Conservation (phyloP, 2,113 vertebrate genomes). For the Grantiella picta region DNA sequence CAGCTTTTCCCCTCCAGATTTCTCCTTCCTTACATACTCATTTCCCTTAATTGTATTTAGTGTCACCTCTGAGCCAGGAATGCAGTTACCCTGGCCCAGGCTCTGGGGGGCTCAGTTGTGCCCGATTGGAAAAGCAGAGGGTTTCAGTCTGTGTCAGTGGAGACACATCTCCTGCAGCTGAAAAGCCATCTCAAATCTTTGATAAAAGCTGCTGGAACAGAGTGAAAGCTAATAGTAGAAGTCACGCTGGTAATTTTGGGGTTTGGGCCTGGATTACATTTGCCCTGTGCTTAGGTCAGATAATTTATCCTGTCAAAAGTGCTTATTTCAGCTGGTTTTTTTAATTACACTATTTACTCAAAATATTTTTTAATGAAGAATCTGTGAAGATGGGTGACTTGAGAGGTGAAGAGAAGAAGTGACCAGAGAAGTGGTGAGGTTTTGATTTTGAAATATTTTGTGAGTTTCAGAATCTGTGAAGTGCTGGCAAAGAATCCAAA, state of each 20-base stretch:
- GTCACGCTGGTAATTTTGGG: background rate
- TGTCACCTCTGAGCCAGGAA: background rate
- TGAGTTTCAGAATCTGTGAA: background rate
- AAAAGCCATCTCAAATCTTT: conserved; percentile 42
- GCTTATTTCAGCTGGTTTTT: background rate
- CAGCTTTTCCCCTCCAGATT: background rate
- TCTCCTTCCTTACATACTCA: rapidly evolving
- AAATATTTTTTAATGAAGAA: background rate
- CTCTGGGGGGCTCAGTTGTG: background rate
- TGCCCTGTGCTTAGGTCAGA: background rate
- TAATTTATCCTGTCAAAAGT: background rate
- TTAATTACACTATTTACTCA: background rate
- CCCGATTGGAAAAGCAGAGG: background rate
- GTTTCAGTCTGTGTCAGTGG: background rate
- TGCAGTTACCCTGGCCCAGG: too few relatives aligned
- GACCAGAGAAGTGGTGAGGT: background rate
- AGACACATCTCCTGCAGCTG: background rate
- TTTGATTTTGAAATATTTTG: background rate
- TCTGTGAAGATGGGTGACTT: background rate
- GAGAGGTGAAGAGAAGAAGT: background rate
- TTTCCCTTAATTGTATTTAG: background rate
- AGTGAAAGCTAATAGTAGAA: conserved; percentile 1
- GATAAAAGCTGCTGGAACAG: background rate
- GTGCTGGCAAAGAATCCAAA: background rate
- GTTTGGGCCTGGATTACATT: background rate